A percentile compares a stretch with the other conserved stretches of the same genome.
Evolutionary conservation across 2,888 invertebrate genomes (phyloP).

Genomic region (Sphinx pinastri): DNA sequence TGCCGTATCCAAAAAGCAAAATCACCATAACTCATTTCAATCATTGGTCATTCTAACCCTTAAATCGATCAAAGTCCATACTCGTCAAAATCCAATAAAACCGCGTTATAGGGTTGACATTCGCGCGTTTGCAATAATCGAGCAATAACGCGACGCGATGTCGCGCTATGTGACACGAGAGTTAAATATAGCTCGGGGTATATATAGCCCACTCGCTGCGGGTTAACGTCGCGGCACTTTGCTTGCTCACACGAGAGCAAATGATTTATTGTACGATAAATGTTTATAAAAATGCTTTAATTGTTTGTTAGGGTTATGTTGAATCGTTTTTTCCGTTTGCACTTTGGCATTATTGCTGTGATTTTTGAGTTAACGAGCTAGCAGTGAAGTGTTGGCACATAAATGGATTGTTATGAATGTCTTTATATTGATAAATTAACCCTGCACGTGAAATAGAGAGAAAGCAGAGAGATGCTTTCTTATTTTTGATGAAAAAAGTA

Average conservation of each 20-base stretch:
- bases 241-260: slow-evolving; percentile 29
- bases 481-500: too few species aligned
- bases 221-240: slow-evolving; percentile 29
- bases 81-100: slow-evolving; percentile 1
- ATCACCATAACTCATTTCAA: background rate
- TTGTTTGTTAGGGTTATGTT: background rate
- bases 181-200: slow-evolving; percentile 69
- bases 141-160: slow-evolving; percentile 57
- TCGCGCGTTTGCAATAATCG: slow-evolving; percentile 31
- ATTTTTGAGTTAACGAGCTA: background rate
- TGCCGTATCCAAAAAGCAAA: background rate
- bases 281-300: slow-evolving; percentile 15
- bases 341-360: background rate
- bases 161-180: slow-evolving; percentile 74
- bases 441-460: too few species aligned
- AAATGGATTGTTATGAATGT: too few species aligned
- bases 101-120: slow-evolving; percentile 15
- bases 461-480: too few species aligned
- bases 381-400: too few species aligned
- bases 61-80: background rate
- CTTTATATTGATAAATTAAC: too few species aligned
- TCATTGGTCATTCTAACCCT: slow-evolving; percentile 1
- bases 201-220: slow-evolving; percentile 63
- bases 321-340: slow-evolving; percentile 2
- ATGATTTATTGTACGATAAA: slow-evolving; percentile 38